Evolutionary conservation across 2,888 invertebrate species (phyloP).

Genomic region (Ormyrus thymus): DNA sequence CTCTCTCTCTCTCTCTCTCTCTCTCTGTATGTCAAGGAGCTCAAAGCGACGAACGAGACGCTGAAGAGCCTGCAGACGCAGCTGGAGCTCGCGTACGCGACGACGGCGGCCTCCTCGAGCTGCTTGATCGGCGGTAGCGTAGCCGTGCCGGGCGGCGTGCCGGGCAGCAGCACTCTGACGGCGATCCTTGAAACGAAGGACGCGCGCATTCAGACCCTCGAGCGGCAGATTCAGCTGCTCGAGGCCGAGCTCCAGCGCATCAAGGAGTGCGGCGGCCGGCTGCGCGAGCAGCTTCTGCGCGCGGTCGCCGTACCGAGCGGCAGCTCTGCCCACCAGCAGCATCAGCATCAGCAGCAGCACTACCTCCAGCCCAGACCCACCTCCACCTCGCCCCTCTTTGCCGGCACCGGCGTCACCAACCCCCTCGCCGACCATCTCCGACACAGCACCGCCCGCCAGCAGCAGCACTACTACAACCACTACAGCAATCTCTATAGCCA

Average conservation of each 20-base stretch:
- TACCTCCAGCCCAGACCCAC: conserved; percentile 39
- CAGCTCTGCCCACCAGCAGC: not conserved
- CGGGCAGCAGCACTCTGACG: conserved; percentile 83
- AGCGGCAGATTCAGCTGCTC: conserved; percentile 88
- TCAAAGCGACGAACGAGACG: conserved; percentile 81
- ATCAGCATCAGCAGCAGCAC: conserved; percentile 57
- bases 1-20: conserved; percentile 34
- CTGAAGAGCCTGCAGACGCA: conserved; percentile 88
- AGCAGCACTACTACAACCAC: conserved; percentile 63
- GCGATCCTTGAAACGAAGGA: conserved; percentile 91
- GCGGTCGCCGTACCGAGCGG: conserved; percentile 68
- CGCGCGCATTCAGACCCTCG: conserved; percentile 89
- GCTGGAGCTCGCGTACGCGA: conserved; percentile 84
- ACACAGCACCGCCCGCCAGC: conserved; percentile 62
- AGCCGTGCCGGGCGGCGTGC: conserved; percentile 74
- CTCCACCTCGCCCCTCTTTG: conserved; percentile 53
- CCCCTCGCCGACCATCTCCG: conserved; percentile 68
- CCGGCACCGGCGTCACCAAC: conserved; percentile 69
- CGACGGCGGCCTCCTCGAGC: conserved; percentile 76
- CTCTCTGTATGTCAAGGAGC: conserved; percentile 54
- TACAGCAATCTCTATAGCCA: conserved; percentile 65
- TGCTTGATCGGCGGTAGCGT: conserved; percentile 70
- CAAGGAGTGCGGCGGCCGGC: conserved; percentile 74
- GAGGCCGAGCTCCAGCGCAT: conserved; percentile 85
- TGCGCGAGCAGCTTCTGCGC: conserved; percentile 70